These are phyloP conservation scores for Acronicta psi DNA, from an alignment of 2,888 invertebrate genomes.

Conservation along the genomic window DNA sequence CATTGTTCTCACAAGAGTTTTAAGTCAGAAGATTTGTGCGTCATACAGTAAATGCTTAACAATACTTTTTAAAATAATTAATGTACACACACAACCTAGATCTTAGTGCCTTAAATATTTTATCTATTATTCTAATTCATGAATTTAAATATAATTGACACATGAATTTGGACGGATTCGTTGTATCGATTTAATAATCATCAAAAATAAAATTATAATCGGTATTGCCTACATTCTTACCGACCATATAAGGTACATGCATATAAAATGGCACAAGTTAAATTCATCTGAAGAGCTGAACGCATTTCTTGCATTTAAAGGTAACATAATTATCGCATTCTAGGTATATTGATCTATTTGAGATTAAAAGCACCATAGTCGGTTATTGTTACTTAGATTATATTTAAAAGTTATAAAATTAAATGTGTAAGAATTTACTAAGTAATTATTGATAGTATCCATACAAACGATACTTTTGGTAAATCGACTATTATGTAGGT, in stretches of 20 bases:
- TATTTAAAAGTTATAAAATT: slow-evolving; percentile 14
- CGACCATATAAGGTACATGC: slow-evolving; percentile 69
- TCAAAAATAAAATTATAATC: slow-evolving; percentile 49
- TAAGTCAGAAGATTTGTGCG: slow-evolving; percentile 1
- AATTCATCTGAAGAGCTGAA: slow-evolving; percentile 66
- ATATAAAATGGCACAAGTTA: slow-evolving; percentile 79
- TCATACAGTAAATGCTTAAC: slow-evolving; percentile 22
- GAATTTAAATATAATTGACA: slow-evolving; percentile 52
- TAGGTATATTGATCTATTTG: slow-evolving; percentile 51
- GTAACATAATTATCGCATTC: slow-evolving; percentile 61
- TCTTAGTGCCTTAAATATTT: slow-evolving; percentile 29
- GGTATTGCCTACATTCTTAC: slow-evolving; percentile 61
- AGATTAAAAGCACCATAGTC: slow-evolving; percentile 59
- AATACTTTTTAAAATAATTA: slow-evolving; percentile 43
- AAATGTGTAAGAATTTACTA: slow-evolving; percentile 22
- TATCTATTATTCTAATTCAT: slow-evolving; percentile 25
- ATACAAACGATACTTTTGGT: slow-evolving; percentile 33
- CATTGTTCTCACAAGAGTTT: slow-evolving; percentile 3
- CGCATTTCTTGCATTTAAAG: slow-evolving; percentile 57
- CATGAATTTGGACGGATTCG: slow-evolving; percentile 78
- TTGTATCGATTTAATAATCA: slow-evolving; percentile 67
- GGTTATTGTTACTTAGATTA: slow-evolving; percentile 31
- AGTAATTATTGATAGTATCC: slow-evolving; percentile 16
- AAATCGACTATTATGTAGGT: slow-evolving; percentile 23
- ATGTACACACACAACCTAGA: slow-evolving; percentile 47